phyloP scores from a whole-genome alignment of 1,140 invertebrate genomes.

The Anthonomus grandis region DNA sequence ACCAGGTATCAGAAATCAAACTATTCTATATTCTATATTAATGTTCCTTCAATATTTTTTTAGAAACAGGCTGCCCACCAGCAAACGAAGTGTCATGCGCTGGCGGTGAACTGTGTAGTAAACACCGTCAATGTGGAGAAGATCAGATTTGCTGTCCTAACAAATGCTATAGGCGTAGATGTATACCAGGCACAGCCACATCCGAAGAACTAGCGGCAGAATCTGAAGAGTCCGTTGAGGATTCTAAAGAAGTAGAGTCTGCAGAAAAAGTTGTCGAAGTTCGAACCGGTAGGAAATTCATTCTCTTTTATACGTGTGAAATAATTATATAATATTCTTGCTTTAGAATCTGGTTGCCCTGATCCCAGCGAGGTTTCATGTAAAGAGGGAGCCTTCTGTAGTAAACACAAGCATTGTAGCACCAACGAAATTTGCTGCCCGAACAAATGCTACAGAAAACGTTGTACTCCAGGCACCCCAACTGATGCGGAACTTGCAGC shows the following conservation, averaged over 20 bases:
- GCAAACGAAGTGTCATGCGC: constrained; percentile 15
- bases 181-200: constrained; percentile 15
- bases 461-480: constrained; percentile 18
- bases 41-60: not conserved
- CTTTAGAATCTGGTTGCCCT: constrained; percentile 21
- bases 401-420: constrained; percentile 22
- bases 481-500: constrained; percentile 14
- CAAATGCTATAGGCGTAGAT: constrained; percentile 25
- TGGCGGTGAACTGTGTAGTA: constrained; percentile 19
- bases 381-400: constrained; percentile 18
- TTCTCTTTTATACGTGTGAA: not conserved
- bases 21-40: not conserved
- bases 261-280: not conserved
- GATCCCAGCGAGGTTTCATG: constrained; percentile 12
- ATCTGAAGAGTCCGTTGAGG: constrained; percentile 27
- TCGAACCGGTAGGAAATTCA: not conserved
- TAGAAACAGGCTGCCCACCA: constrained; percentile 22
- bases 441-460: constrained; percentile 24
- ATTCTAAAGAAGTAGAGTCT: constrained; percentile 14
- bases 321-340: not conserved
- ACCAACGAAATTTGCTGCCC: constrained; percentile 18
- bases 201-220: constrained; percentile 17
- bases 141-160: constrained; percentile 23
- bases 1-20: constrained; percentile 11
- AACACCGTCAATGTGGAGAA: constrained; percentile 20